Evolutionary conservation across 1,140 invertebrate genomes (phyloP).

Genomic region (Drosophila bifasciata): DNA sequence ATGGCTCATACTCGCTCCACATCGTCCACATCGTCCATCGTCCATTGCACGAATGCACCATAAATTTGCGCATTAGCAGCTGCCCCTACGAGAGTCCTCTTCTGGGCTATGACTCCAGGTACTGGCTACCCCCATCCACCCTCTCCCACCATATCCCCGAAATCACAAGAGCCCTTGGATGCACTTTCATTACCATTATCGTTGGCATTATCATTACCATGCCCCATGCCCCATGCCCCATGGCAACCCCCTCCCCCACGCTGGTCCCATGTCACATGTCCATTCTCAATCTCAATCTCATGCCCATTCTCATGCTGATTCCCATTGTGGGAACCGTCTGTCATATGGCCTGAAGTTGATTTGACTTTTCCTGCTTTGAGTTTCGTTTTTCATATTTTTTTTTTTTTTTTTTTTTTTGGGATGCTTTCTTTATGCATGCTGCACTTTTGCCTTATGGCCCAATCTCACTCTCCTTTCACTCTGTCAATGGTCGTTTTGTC

Average conservation of each 20-base stretch:
- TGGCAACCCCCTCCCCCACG: not conserved
- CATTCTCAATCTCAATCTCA: conserved; percentile 2
- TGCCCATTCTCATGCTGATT: conserved; percentile 21
- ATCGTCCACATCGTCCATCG: conserved; percentile 22
- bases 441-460: conserved; percentile 31
- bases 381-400: conserved; percentile 12
- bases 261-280: conserved; percentile 4
- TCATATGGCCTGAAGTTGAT: conserved; percentile 61
- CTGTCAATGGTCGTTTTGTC: not conserved
- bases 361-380: conserved; percentile 53
- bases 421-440: conserved; percentile 53
- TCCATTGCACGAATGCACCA: conserved; percentile 34
- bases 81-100: conserved; percentile 84
- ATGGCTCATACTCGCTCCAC: conserved; percentile 41
- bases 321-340: conserved; percentile 1
- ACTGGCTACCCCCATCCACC: conserved; percentile 41
- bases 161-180: conserved; percentile 16
- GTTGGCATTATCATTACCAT: conserved; percentile 53
- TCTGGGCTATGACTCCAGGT: conserved; percentile 85
- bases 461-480: conserved; percentile 30
- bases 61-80: conserved; percentile 83
- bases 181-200: conserved; percentile 79
- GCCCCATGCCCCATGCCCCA: conserved; percentile 1
- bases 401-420: conserved; percentile 3
- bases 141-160: too few species aligned